Evolutionary conservation across 2,797 vertebrate genomes (phyloP), one percentile per base, ranked within the genome.

Genomic region (Melanotaenia nigrans): DNA sequence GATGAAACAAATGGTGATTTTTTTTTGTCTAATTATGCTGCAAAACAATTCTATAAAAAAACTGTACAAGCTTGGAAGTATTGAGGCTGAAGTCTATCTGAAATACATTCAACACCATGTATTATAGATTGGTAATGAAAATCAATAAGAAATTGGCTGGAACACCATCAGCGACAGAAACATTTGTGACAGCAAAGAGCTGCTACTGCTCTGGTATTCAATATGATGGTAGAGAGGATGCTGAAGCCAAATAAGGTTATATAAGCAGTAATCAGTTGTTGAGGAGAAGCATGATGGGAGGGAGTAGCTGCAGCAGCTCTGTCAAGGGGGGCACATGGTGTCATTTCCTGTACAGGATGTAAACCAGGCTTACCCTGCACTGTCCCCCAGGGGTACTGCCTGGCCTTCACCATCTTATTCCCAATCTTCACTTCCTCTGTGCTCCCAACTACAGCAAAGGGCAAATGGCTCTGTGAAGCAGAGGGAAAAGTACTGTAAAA

Each of bases 401-500:
- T 96, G 1, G 96, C 97, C 89, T 96, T 98, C 95, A 99, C 96
- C 97, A 98, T 98, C 95, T 99, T 99, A 93, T 99, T 98, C 82
- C 98, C 98, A 73, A 99, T 96, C 95, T 99, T 99, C 81, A 98
- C 90, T 89, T 99, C 98, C 90, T 99, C 98, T 0, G 97, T 99
- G 92, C 98, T 99, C 72, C 98, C 98, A 13, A 99, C 95, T 68
- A 99, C 97, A 0, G 98, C 98, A 79, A 99, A 99, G 0, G 98
- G 98, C 93, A 99, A 94, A 90, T 99, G 97, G 69, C 95, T 98
- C 98, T 99, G 92, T 51, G 91, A 91, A 83, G 66, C 32, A 81
- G 32, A 73, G 18, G 49, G 35, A 73, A 67, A 68, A 59, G 38
- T 7, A 45, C 32, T 0, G 0, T 63, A 24, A 49, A 2, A 60